Evolutionary conservation across 2,113 vertebrate species (phyloP).

Genomic region (Carassius gibelio): DNA sequence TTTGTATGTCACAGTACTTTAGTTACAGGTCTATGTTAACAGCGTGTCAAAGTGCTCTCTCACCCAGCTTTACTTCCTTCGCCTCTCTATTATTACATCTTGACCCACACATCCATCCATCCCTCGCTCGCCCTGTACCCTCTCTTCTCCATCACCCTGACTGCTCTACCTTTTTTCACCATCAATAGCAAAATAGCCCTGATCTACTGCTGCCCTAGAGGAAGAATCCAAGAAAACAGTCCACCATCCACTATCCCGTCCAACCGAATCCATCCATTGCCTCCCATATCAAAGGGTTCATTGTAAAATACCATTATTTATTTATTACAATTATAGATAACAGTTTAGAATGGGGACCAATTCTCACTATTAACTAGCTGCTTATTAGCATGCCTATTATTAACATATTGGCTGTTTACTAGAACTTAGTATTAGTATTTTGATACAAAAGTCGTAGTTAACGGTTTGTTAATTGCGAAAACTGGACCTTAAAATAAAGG

Average conservation of each 20-base stretch:
- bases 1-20: not conserved
- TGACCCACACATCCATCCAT: conserved; percentile 13
- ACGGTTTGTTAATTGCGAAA: too few relatives aligned
- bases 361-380: too few relatives aligned
- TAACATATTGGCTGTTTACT: too few relatives aligned
- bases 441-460: too few relatives aligned
- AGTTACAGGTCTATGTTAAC: conserved; percentile 12
- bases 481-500: too few relatives aligned
- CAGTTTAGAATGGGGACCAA: too few relatives aligned
- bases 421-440: too few relatives aligned
- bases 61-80: not conserved
- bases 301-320: not conserved
- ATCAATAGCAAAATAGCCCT: conserved; percentile 2
- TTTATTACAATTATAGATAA: not conserved
- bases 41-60: not conserved
- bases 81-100: not conserved
- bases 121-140: not conserved
- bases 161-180: conserved; percentile 1
- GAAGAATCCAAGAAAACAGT: conserved; percentile 2
- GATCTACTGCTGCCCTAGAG: conserved; percentile 7
- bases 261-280: not conserved
- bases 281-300: not conserved
- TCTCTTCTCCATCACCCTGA: not conserved
- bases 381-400: too few relatives aligned
- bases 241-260: not conserved